Evolutionary conservation across 1,140 invertebrate genomes (phyloP).

Genomic region (Ips typographus): DNA sequence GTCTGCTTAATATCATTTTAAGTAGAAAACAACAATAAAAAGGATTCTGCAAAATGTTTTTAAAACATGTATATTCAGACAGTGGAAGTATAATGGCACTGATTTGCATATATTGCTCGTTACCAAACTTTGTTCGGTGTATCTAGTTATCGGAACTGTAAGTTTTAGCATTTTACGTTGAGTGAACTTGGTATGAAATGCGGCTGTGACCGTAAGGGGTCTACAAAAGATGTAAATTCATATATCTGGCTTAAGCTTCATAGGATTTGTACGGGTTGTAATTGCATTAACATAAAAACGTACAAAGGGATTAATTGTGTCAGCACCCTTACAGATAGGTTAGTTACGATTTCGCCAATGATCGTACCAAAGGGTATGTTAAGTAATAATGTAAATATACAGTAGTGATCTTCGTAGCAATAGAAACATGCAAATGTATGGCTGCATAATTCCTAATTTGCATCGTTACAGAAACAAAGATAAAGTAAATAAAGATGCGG

Average conservation of each 20-base stretch:
- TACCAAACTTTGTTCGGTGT: constrained; percentile 33
- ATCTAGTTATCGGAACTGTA: constrained; percentile 37
- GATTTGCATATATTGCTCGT: constrained; percentile 40
- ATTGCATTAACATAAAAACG: constrained; percentile 24
- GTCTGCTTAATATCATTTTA: constrained; percentile 7
- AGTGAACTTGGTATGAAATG: constrained; percentile 19
- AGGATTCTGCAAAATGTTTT: constrained; percentile 25
- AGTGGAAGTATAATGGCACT: constrained; percentile 35
- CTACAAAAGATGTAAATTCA: constrained; percentile 20
- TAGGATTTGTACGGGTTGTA: constrained; percentile 13
- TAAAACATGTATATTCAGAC: constrained; percentile 34
- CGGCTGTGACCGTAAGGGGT: neutral
- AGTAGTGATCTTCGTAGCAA: neutral
- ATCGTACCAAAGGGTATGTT: neutral
- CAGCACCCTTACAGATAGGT: neutral
- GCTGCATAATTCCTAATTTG: constrained; percentile 10
- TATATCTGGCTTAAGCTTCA: constrained; percentile 18
- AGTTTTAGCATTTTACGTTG: constrained; percentile 36
- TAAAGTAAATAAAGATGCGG: constrained; percentile 13
- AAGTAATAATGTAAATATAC: neutral
- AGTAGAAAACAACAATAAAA: constrained; percentile 7
- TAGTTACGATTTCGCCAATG: neutral
- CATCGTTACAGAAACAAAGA: constrained; percentile 15
- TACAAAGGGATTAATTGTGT: constrained; percentile 11
- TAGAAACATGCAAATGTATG: neutral